Percentiles rank a stretch among this genome's conserved stretches.
Conservation (phyloP, 2,797 vertebrate species). For the Novumbra hubbsi region DNA sequence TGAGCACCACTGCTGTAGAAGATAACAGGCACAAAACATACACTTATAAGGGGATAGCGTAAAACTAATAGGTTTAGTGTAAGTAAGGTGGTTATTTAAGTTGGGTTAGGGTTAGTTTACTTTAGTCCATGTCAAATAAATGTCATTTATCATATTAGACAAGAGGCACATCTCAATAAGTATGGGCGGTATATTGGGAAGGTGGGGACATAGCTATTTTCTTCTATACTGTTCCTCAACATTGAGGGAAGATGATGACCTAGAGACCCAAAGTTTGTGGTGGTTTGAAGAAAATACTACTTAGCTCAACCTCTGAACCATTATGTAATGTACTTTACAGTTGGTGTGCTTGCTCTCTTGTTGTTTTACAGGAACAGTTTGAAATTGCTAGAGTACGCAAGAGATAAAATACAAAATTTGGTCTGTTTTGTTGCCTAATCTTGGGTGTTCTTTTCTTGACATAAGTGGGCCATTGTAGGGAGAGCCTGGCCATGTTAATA, state of each 20-base stretch:
- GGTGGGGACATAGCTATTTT: too few species aligned
- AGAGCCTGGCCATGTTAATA: slow-evolving; percentile 35
- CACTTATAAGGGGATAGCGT: too few species aligned
- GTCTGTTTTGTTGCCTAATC: background rate
- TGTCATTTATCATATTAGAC: background rate
- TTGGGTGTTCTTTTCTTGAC: slow-evolving; percentile 36
- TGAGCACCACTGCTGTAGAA: too few species aligned
- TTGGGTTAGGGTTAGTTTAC: background rate
- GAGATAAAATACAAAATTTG: background rate
- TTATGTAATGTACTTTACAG: too few species aligned
- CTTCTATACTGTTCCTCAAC: background rate
- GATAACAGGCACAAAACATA: too few species aligned
- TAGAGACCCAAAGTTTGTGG: too few species aligned
- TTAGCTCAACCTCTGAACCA: too few species aligned
- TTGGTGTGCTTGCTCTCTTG: background rate
- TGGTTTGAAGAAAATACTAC: too few species aligned
- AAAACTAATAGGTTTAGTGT: too few species aligned
- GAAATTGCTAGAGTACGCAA: background rate
- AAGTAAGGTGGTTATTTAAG: too few species aligned
- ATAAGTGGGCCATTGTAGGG: slow-evolving; percentile 41
- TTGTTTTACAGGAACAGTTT: background rate
- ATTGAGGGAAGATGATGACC: background rate
- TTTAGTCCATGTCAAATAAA: background rate
- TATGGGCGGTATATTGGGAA: too few species aligned
- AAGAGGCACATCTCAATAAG: too few species aligned